phyloP scores from a whole-genome alignment of 92 coral and sea anemone species.

The Porites cylindrica region DNA sequence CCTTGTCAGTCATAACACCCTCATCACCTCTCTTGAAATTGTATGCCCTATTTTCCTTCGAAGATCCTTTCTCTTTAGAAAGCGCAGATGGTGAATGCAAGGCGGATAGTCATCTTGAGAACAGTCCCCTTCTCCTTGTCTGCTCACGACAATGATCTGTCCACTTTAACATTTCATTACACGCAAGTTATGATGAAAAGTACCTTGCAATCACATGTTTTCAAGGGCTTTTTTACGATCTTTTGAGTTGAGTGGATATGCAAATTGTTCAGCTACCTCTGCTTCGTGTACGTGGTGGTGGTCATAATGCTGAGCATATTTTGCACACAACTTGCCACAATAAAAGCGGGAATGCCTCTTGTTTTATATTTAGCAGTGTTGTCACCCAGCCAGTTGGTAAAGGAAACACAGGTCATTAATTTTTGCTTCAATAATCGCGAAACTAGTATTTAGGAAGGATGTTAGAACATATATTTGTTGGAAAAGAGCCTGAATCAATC shows the following conservation, averaged over 20 bases:
- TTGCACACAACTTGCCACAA: conserved; percentile 29
- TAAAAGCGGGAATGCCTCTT: conserved; percentile 29
- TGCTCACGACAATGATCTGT: conserved; percentile 50
- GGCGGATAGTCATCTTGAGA: conserved; percentile 38
- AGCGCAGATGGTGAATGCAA: conserved; percentile 35
- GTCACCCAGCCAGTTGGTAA: neutral
- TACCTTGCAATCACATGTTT: conserved; percentile 40
- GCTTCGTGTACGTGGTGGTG: conserved; percentile 17
- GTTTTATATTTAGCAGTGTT: conserved; percentile 30
- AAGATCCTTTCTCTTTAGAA: conserved; percentile 49
- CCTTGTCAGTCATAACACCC: neutral
- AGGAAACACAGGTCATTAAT: no score
- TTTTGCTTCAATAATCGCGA: no score
- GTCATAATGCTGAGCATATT: conserved; percentile 42
- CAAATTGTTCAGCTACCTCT: conserved; percentile 51
- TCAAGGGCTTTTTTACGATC: conserved; percentile 43
- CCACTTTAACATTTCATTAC: conserved; percentile 49
- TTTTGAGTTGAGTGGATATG: conserved; percentile 31
- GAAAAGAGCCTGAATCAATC: no score
- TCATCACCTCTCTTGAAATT: conserved; percentile 5
- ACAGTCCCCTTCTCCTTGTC: conserved; percentile 25
- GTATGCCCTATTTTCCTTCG: conserved; percentile 46
- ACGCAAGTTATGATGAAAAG: conserved; percentile 49
- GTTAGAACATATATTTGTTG: no score
- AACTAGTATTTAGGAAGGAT: no score